These are phyloP conservation scores for Lepidurus arcticus DNA, from an alignment of 1,140 invertebrate genomes.

Conservation along the genomic window DNA sequence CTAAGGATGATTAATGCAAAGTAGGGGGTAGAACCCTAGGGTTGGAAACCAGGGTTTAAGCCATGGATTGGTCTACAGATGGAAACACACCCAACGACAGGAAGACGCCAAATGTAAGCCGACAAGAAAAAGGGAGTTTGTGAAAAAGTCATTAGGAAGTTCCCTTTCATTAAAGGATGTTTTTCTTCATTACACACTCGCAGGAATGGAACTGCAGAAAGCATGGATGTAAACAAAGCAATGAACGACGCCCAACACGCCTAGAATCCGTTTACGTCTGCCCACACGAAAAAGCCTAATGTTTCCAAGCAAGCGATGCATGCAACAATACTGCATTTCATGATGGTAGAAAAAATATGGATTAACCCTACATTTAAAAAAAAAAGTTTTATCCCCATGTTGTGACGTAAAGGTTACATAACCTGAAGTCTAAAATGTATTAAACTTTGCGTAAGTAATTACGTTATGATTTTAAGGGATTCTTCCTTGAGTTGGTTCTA, in stretches of 20 bases:
- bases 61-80: neutral
- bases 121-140: neutral
- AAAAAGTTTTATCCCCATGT: neutral
- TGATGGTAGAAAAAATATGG: neutral
- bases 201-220: no score
- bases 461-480: no score
- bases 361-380: constrained; percentile 11
- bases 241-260: no score
- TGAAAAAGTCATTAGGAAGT: neutral
- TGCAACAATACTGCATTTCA: neutral
- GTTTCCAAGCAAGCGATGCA: neutral
- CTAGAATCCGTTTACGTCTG: no score
- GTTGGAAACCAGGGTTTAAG: neutral
- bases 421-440: no score
- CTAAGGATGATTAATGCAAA: neutral
- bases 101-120: neutral
- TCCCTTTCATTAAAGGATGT: neutral
- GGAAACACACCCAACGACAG: constrained; percentile 16
- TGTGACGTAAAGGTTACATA: no score
- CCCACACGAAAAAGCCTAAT: neutral
- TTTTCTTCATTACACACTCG: no score
- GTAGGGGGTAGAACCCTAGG: neutral
- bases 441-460: no score
- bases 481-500: constrained; percentile 25
- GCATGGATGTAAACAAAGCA: no score